Percentiles rank a stretch among this genome's conserved stretches.
Evolutionary conservation across 2,113 vertebrate genomes (phyloP).

Genomic region (Cranoglanis bouderius): DNA sequence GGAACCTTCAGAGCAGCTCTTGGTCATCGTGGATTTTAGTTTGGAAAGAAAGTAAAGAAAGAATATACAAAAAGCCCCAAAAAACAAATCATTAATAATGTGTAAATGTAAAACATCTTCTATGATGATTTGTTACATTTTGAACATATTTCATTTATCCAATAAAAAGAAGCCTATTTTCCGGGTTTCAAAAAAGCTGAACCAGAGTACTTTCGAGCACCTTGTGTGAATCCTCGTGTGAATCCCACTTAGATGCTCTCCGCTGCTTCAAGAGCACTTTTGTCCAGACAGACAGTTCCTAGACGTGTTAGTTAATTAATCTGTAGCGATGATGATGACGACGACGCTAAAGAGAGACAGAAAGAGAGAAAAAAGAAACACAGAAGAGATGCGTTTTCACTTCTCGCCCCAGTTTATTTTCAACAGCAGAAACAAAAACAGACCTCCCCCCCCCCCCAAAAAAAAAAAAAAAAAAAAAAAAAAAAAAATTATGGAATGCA

Average conservation of each 20-base stretch:
- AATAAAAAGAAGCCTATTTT: neutral
- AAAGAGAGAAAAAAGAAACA: slow-evolving; percentile 26
- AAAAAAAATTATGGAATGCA: slow-evolving; percentile 58
- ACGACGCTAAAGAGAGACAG: neutral
- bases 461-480: slow-evolving; percentile 63
- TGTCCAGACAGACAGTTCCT: neutral
- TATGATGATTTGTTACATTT: too few relatives aligned
- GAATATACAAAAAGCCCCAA: too few relatives aligned
- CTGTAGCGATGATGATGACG: neutral
- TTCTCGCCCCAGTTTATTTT: slow-evolving; percentile 67
- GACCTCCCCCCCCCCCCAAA: neutral
- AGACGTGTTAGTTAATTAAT: neutral
- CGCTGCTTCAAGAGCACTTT: neutral
- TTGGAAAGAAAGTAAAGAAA: too few relatives aligned
- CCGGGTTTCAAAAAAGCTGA: too few relatives aligned
- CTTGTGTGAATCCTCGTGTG: neutral
- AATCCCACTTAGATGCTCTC: neutral
- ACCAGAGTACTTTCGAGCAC: too few relatives aligned
- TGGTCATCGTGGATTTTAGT: neutral
- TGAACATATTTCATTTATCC: too few relatives aligned
- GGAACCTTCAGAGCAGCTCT: neutral
- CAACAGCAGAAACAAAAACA: slow-evolving; percentile 53
- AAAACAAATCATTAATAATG: neutral
- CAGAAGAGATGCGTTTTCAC: slow-evolving; percentile 47
- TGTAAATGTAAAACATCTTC: too few relatives aligned